phyloP scores from a whole-genome alignment of 2,888 invertebrate genomes.

The Acleris literana region DNA sequence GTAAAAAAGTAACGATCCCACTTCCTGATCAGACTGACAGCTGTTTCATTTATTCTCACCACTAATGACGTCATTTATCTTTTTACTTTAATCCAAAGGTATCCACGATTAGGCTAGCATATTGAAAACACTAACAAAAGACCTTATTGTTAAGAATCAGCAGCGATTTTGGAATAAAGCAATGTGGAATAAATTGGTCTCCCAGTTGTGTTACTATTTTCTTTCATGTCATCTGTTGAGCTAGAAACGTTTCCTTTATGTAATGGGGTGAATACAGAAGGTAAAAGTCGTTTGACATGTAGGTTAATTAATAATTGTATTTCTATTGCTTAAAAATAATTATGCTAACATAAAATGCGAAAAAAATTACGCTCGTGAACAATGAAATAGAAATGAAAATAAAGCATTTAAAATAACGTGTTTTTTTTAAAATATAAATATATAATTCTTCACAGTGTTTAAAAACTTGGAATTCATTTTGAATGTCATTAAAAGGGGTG shows the following conservation, averaged over 20 bases:
- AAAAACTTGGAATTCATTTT: too few species aligned
- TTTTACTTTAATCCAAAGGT: conserved; percentile 38
- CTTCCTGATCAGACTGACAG: conserved; percentile 14
- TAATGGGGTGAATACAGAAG: conserved; percentile 44
- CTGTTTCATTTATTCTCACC: conserved; percentile 18
- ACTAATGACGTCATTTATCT: conserved; percentile 44
- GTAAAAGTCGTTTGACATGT: too few species aligned
- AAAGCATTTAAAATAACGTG: too few species aligned
- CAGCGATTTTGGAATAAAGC: conserved; percentile 3
- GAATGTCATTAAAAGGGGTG: too few species aligned
- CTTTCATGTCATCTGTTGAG: conserved; percentile 56
- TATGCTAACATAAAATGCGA: too few species aligned
- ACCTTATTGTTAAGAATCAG: background rate
- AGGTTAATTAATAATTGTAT: too few species aligned
- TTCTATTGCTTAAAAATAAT: too few species aligned
- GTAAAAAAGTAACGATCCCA: conserved; percentile 13
- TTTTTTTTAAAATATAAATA: too few species aligned
- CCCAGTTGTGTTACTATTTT: conserved; percentile 44
- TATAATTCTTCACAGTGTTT: too few species aligned
- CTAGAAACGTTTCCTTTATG: conserved; percentile 52
- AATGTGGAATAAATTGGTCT: conserved; percentile 43
- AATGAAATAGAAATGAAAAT: too few species aligned
- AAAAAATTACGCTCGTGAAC: too few species aligned
- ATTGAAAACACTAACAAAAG: conserved; percentile 3
- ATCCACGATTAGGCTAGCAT: conserved; percentile 38